Conservation (phyloP, 2,113 vertebrate genomes). For the Excalfactoria chinensis region DNA sequence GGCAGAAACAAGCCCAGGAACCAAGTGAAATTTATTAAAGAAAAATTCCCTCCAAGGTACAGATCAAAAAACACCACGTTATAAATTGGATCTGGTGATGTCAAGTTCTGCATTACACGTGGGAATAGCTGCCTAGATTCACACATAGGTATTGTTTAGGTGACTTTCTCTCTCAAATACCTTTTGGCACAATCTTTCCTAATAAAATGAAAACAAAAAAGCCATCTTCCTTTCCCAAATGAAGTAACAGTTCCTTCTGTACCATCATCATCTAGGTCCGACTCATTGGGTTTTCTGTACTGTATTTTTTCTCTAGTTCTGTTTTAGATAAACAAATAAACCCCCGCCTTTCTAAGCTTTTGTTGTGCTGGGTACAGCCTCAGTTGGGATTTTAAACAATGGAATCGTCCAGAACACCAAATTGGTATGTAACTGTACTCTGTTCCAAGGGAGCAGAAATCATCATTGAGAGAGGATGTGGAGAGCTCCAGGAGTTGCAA, state of each 20-base stretch:
- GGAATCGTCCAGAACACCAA: not conserved
- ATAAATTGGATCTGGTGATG: not conserved
- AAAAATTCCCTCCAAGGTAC: not conserved
- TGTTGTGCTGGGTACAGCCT: slow-evolving; percentile 32
- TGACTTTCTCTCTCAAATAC: not conserved
- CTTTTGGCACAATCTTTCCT: not conserved
- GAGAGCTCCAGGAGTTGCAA: not conserved
- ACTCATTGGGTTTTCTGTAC: not conserved
- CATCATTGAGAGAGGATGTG: not conserved
- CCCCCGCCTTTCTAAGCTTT: not conserved
- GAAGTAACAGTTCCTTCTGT: not conserved
- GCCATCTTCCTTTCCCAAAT: not conserved
- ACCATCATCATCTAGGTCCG: not conserved
- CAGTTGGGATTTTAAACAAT: slow-evolving; percentile 23
- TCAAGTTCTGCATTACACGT: not conserved
- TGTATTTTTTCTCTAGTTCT: not conserved
- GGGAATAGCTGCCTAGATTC: not conserved
- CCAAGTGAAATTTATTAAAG: not conserved
- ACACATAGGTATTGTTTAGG: fast-evolving
- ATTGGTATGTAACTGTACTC: not conserved
- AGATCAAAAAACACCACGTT: not conserved
- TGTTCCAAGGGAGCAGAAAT: not conserved
- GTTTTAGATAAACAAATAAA: not conserved
- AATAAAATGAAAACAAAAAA: not conserved
- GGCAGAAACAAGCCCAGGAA: not conserved